Conservation (phyloP, 2,888 invertebrate genomes). For the Cheilosia vulpina region DNA sequence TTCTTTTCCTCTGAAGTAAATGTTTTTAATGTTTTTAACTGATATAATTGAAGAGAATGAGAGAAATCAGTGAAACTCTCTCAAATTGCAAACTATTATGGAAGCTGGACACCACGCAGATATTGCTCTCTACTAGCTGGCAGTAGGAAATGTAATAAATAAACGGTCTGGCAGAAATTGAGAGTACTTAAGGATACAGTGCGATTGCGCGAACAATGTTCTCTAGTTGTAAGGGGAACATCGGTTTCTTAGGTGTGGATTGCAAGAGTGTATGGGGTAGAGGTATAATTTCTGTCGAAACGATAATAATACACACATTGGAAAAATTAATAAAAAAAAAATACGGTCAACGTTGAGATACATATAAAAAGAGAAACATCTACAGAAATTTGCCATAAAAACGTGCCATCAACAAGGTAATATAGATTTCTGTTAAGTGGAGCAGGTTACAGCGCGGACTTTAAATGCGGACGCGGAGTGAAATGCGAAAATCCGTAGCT, state of each 20-base stretch:
- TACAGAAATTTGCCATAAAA: too few species aligned
- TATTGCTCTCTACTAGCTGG: conserved; percentile 5
- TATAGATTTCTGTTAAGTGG: too few species aligned
- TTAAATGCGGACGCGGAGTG: too few species aligned
- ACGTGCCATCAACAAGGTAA: too few species aligned
- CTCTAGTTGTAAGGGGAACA: neutral
- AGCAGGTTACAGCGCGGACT: too few species aligned
- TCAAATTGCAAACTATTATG: neutral
- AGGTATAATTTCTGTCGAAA: too few species aligned
- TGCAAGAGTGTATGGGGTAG: conserved; percentile 20
- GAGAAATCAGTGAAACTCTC: conserved; percentile 9
- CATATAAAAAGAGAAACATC: too few species aligned
- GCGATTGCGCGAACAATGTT: conserved; percentile 6
- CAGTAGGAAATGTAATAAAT: conserved; percentile 14
- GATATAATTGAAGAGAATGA: conserved; percentile 30
- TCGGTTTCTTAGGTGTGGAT: conserved; percentile 5
- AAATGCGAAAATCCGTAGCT: too few species aligned
- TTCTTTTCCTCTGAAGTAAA: conserved; percentile 9
- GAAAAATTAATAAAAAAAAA: too few species aligned
- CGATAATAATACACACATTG: too few species aligned
- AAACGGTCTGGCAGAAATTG: neutral
- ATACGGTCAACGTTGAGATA: too few species aligned
- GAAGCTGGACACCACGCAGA: conserved; percentile 8
- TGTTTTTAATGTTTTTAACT: conserved; percentile 4
- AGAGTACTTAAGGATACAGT: neutral